Conservation (phyloP, 2,888 invertebrate species). For the Horisme vitalbata region DNA sequence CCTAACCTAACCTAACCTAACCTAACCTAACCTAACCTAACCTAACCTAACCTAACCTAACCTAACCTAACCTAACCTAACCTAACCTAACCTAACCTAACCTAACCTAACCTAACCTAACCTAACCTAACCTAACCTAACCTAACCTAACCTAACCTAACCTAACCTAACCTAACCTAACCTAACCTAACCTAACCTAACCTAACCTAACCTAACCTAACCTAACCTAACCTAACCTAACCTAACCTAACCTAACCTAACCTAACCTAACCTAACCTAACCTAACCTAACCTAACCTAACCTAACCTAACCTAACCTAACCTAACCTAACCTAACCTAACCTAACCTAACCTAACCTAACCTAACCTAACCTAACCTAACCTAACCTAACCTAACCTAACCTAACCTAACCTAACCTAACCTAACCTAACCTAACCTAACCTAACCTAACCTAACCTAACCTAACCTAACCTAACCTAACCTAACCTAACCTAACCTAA, state of each 20-base stretch:
- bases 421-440: slow-evolving; percentile 9
- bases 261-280: slow-evolving; percentile 23
- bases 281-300: slow-evolving; percentile 22
- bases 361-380: too few relatives aligned
- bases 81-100: slow-evolving; percentile 14
- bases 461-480: slow-evolving; percentile 9
- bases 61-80: too few relatives aligned
- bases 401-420: slow-evolving; percentile 8
- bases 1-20: too few relatives aligned
- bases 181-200: slow-evolving; percentile 22
- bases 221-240: slow-evolving; percentile 22
- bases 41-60: too few relatives aligned
- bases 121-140: slow-evolving; percentile 21
- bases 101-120: slow-evolving; percentile 17
- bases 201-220: slow-evolving; percentile 22
- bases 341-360: too few relatives aligned
- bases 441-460: slow-evolving; percentile 9
- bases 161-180: slow-evolving; percentile 21
- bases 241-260: slow-evolving; percentile 24
- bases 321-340: slow-evolving; percentile 25
- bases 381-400: too few relatives aligned
- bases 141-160: slow-evolving; percentile 19
- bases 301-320: slow-evolving; percentile 25
- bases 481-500: slow-evolving; percentile 9
- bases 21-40: too few relatives aligned